phyloP scores from a whole-genome alignment of 1,140 invertebrate species.

The Mactra quadrangularis region DNA sequence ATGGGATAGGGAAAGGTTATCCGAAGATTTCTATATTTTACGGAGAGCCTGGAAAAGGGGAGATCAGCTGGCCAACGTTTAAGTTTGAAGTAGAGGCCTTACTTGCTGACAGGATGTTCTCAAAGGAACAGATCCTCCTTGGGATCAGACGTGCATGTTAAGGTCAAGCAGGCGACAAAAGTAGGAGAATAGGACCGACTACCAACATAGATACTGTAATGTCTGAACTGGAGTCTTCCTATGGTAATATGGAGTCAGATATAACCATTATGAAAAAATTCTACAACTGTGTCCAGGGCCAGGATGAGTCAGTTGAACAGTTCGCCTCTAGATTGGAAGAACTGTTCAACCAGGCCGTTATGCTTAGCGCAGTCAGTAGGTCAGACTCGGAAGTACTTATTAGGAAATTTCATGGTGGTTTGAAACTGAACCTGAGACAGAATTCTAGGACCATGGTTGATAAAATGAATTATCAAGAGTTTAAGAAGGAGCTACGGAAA shows the following conservation, averaged over 20 bases:
- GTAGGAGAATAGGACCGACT: neutral
- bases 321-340: slow-evolving; percentile 37
- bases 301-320: slow-evolving; percentile 11
- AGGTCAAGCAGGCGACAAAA: slow-evolving; percentile 18
- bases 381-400: slow-evolving; percentile 1
- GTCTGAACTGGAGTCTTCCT: neutral
- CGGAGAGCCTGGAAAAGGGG: slow-evolving; percentile 34
- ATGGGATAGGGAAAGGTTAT: too few species aligned
- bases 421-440: slow-evolving; percentile 9
- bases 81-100: slow-evolving; percentile 32
- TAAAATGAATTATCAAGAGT: slow-evolving; percentile 2
- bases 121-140: slow-evolving; percentile 29
- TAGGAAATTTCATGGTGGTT: slow-evolving; percentile 3
- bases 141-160: slow-evolving; percentile 10
- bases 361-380: slow-evolving; percentile 1
- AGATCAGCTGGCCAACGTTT: slow-evolving; percentile 19
- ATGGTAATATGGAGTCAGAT: slow-evolving; percentile 27
- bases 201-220: neutral
- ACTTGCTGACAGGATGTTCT: slow-evolving; percentile 2
- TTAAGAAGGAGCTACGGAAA: slow-evolving; percentile 31
- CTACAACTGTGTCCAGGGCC: neutral
- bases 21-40: slow-evolving; percentile 37
- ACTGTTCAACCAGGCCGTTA: slow-evolving; percentile 12
- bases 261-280: slow-evolving; percentile 26
- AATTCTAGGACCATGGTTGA: neutral